Percentiles rank a stretch among this genome's conserved stretches.
phyloP scores from a whole-genome alignment of 2,888 invertebrate species.

The Epinotia brunnichana region DNA sequence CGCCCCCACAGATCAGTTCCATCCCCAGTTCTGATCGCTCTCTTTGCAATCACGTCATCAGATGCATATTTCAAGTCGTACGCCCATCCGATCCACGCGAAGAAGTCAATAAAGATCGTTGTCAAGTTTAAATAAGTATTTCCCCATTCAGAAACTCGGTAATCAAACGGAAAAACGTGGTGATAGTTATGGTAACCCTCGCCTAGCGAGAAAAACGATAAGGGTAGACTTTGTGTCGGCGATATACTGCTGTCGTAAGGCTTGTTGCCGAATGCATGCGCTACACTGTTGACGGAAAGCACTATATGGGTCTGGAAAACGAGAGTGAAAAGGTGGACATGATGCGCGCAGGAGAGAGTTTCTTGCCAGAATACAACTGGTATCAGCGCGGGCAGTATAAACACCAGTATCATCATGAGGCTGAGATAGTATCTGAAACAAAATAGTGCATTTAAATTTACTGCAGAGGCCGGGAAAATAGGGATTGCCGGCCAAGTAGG shows the following conservation, averaged over 20 bases:
- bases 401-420: background rate
- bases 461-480: too few relatives aligned
- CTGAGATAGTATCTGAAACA: slow-evolving; percentile 12
- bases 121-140: background rate
- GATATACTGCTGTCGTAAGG: background rate
- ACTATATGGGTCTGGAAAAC: background rate
- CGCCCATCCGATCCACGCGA: background rate
- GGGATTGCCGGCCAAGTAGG: too few relatives aligned
- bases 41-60: background rate
- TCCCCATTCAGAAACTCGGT: background rate
- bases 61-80: background rate
- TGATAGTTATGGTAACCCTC: background rate
- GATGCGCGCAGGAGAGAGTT: background rate
- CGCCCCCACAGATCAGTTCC: too few relatives aligned
- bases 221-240: background rate
- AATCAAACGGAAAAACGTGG: too few relatives aligned
- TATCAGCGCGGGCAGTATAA: background rate
- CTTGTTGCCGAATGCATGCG: background rate
- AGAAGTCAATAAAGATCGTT: background rate
- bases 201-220: background rate
- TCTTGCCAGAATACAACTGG: slow-evolving; percentile 24
- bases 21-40: background rate
- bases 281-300: background rate
- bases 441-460: background rate
- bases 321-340: background rate